Conservation (phyloP, 2,797 vertebrate species). For the Liparis tanakae region DNA sequence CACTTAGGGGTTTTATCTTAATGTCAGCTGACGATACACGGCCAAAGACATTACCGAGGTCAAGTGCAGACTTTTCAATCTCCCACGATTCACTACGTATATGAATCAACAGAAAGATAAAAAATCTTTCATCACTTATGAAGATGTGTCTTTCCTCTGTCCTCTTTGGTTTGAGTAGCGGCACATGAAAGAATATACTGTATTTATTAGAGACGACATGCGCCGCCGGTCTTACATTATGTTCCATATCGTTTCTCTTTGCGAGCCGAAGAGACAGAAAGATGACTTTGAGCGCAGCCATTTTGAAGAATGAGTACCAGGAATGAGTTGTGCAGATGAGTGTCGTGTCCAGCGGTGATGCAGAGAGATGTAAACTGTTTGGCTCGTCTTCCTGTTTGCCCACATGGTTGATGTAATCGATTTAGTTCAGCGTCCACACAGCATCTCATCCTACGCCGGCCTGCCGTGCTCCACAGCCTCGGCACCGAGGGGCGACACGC, state of each 20-base stretch:
- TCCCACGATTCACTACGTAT: constrained; percentile 65
- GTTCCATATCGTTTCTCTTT: constrained; percentile 45
- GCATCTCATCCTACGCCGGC: constrained; percentile 59
- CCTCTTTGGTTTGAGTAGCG: constrained; percentile 42
- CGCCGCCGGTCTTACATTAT: constrained; percentile 44
- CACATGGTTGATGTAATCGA: constrained; percentile 62
- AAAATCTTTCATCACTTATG: constrained; percentile 47
- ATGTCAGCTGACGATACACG: constrained; percentile 63
- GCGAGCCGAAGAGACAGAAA: constrained; percentile 35
- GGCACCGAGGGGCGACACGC: constrained; percentile 27
- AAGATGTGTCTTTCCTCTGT: constrained; percentile 50
- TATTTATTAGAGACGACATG: constrained; percentile 39
- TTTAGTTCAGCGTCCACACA: constrained; percentile 65
- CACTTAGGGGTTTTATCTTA: constrained; percentile 64
- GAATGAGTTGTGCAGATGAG: constrained; percentile 29
- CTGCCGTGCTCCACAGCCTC: constrained; percentile 50
- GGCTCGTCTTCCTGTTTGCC: constrained; percentile 54
- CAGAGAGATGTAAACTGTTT: constrained; percentile 39
- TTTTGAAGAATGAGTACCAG: constrained; percentile 51
- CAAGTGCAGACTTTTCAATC: constrained; percentile 76
- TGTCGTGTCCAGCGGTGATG: constrained; percentile 29
- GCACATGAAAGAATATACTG: constrained; percentile 43
- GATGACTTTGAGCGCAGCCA: constrained; percentile 48
- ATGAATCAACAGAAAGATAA: constrained; percentile 61
- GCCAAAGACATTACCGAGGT: constrained; percentile 57